Base-by-base conservation (phyloP, 2,113 vertebrate species). In the Pipa parva region DNA sequence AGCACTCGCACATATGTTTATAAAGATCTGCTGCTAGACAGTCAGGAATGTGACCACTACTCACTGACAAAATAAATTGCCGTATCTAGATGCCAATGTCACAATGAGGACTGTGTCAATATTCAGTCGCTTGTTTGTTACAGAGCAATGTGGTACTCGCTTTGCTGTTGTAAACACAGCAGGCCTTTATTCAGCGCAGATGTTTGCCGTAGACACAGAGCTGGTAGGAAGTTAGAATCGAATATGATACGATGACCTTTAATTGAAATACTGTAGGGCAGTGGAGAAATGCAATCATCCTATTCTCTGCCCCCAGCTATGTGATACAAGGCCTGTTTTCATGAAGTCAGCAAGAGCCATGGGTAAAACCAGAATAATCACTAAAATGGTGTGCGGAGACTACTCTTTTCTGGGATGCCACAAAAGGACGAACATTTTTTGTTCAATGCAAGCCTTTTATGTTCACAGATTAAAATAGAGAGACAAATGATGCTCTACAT, bases 241-340 rank as follows among this genome's bases (percentile, higher is more conserved):
- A 63, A 52, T 63, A 52, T 37, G 31, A 63, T 37, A 52, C 61
- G 25, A 63, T 52, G 61, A 52, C 31, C 61, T 63, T 63, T 63
- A 63, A 63, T 52, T 63, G 31, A 33, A 21, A 63, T 27, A 54
- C 31, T 54, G 49, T 55, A 27, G 15, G 52, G 39, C 18, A 29
- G 31, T 6, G 25, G 11, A 56, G 37, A 17, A 31, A 56, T 22
- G 26, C 36, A 57, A 56, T 57, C 39, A 56, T 29, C 60, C 60
- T 65, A n/a, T 46, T 48, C 12, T 57, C 33, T 46, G 12, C 12
- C 26, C 37, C 37, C 50, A 56, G 49, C 50, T 45, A 45, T 45
- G 36, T 64, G 51, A 65, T 20, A 57, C 26, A 33, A 48, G 11
- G 11, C 45, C 37, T 46, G 31, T 55, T 49, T 62, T 54, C 15